Conservation (phyloP, 2,797 vertebrate species). For the Octomys mimax region DNA sequence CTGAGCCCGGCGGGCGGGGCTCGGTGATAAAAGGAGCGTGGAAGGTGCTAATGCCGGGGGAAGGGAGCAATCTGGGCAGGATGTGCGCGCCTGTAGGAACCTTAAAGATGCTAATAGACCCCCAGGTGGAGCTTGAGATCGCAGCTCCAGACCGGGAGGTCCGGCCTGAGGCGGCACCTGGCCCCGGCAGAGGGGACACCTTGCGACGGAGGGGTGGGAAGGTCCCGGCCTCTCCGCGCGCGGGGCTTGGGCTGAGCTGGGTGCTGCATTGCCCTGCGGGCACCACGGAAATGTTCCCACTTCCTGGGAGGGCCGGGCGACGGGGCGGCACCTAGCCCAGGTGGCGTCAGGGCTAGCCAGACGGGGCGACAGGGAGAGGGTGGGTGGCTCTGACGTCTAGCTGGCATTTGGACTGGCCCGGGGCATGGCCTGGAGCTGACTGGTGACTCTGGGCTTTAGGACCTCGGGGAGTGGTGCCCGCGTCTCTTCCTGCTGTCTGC, state of each 20-base stretch:
- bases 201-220: not conserved
- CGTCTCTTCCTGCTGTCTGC: not conserved
- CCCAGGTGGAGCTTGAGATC: not conserved
- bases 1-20: constrained; percentile 47
- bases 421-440: not conserved
- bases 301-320: not conserved
- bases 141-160: not conserved
- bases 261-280: not conserved
- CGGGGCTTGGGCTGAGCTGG: not conserved
- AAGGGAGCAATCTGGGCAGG: constrained; percentile 74
- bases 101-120: constrained; percentile 74
- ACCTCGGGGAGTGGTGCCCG: not conserved
- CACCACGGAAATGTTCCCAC: not conserved
- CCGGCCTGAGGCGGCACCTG: not conserved
- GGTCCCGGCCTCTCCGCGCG: not conserved
- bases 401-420: not conserved
- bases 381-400: not conserved
- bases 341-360: not conserved
- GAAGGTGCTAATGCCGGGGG: constrained; percentile 80
- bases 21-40: constrained; percentile 75
- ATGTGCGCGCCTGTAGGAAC: constrained; percentile 57
- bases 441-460: not conserved
- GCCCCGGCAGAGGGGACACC: not conserved
- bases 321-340: not conserved
- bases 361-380: not conserved